These are phyloP conservation scores for Heterohyrax brucei DNA, from an alignment of 2,797 vertebrate species.

Conservation along the genomic window DNA sequence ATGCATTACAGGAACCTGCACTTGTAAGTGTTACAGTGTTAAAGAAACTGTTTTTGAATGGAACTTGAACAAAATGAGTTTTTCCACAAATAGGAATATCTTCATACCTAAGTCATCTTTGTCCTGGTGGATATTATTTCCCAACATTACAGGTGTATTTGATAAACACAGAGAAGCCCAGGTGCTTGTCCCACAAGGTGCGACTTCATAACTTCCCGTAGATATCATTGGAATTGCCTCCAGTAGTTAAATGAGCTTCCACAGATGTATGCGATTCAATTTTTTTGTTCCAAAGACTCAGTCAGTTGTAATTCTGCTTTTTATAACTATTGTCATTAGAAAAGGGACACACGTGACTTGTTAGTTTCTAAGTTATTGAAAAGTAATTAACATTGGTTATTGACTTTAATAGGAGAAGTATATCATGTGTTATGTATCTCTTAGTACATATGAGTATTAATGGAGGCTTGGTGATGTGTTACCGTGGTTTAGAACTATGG, in stretches of 20 bases:
- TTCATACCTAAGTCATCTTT: conserved; percentile 4
- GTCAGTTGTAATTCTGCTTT: neutral
- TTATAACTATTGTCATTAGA: neutral
- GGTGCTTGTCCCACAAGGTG: neutral
- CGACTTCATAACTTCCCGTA: neutral
- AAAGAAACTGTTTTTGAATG: neutral
- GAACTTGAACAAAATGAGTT: neutral
- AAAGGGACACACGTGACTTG: neutral
- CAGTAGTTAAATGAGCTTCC: neutral
- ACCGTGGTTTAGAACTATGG: too few species aligned
- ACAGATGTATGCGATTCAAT: neutral
- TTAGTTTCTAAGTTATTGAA: neutral
- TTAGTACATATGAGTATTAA: neutral
- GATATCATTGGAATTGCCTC: neutral
- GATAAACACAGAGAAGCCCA: neutral
- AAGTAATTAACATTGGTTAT: neutral
- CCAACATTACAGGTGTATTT: neutral
- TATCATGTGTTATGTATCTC: neutral
- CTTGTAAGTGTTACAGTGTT: neutral
- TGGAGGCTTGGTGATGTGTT: too few species aligned
- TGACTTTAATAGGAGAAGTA: neutral
- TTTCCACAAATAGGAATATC: neutral
- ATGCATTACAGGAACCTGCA: neutral
- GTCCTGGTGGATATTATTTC: neutral
- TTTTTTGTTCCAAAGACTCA: neutral